Evolutionary conservation across 2,113 vertebrate genomes (phyloP), one percentile per base, ranked within the genome.

Genomic region (Oreotrochilus melanogaster): DNA sequence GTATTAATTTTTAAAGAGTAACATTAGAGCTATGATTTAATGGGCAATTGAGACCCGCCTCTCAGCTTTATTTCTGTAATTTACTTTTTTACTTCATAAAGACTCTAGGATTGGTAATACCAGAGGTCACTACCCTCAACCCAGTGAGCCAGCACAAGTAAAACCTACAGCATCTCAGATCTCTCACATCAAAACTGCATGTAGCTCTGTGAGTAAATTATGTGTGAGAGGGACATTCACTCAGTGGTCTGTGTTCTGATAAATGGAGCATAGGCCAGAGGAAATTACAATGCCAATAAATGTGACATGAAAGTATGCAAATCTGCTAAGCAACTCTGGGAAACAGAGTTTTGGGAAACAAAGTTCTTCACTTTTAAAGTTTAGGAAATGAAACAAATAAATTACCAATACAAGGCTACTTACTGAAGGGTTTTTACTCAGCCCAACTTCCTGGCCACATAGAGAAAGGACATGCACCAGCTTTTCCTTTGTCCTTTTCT

Each of bases 401-500:
- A 50, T 31, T 30, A 62, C 61, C 45, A 67, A 80, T 28, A 18
- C 1, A 57, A 50, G 6, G n/a, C 71, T 78, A 97, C 99, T 99
- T 98, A 99, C 99, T 30, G 99, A 99, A 61, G 99, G 99, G 82
- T 99, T 99, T 98, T 99, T 99, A 94, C 99, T 99, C 88, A 99
- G 98, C 86, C 99, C 99, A 51, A 99, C 99, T 98, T 99, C 99
- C 97, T 99, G 99, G 94, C 99, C 99, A 89, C 99, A 99, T 3
- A 99, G 98, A 81, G 99, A 99, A 88, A 99, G 98, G 67, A 99
- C 99, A 3, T 99, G 99, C 58, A 99, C 99, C 96, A 99, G 97
- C 96, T 99, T 99, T 96, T 99, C 99, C 95, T 99, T 99, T 54
- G 99, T 99, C 94, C 99, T 98, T 97, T 99, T 99, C 99, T 99